Conservation (phyloP, 1,140 invertebrate species). For the Parapsyche elsis region DNA sequence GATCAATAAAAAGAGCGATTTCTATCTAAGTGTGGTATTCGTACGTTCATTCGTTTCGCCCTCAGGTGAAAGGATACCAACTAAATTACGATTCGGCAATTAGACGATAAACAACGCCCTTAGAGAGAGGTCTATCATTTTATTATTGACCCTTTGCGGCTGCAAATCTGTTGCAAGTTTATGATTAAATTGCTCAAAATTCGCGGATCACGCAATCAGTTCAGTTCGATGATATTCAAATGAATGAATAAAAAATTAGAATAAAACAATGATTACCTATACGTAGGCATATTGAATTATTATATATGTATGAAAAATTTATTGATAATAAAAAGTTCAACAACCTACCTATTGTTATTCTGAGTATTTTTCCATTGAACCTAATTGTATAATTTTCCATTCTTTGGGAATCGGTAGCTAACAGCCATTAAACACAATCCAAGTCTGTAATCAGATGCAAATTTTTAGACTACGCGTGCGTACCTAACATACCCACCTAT, state of each 20-base stretch:
- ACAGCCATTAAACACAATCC: neutral
- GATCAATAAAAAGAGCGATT: neutral
- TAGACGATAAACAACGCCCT: slow-evolving; percentile 22
- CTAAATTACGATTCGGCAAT: slow-evolving; percentile 15
- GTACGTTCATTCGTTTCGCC: neutral
- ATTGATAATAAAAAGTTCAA: too few species aligned
- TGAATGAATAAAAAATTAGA: neutral
- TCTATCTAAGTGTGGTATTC: neutral
- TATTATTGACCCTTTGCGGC: slow-evolving; percentile 34
- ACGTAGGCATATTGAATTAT: too few species aligned
- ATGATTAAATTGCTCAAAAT: slow-evolving; percentile 41
- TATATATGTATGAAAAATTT: too few species aligned
- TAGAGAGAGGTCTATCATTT: slow-evolving; percentile 32
- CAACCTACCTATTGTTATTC: neutral
- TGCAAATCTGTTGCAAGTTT: slow-evolving; percentile 34
- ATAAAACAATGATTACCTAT: neutral
- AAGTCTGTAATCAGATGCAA: slow-evolving; percentile 11
- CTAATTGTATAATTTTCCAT: neutral
- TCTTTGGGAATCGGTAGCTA: neutral
- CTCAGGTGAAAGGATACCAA: neutral
- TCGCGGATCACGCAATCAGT: slow-evolving; percentile 29
- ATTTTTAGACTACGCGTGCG: slow-evolving; percentile 12
- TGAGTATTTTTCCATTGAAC: neutral
- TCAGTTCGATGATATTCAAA: slow-evolving; percentile 21
- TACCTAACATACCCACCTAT: neutral